These are phyloP conservation scores for Nomia melanderi DNA, from an alignment of 1,140 invertebrate genomes.

Conservation along the genomic window DNA sequence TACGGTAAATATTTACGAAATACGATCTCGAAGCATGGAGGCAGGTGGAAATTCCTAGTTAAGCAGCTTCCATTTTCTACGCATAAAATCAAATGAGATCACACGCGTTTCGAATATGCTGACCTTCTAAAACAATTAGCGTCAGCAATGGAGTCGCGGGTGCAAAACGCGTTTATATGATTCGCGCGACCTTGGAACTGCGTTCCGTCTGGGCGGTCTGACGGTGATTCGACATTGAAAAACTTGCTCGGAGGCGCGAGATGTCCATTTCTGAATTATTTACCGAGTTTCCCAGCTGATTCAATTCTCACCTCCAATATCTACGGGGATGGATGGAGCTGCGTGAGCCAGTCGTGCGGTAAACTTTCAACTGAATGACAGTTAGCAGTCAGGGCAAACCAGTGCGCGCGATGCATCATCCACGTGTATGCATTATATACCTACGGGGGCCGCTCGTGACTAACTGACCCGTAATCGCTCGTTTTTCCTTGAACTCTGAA, in stretches of 20 bases:
- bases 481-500: slow-evolving; percentile 4
- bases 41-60: no score
- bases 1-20: no score
- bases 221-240: neutral
- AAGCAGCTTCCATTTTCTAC: neutral
- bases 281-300: neutral
- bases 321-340: neutral
- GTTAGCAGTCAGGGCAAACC: neutral
- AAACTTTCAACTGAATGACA: slow-evolving; percentile 5
- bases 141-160: neutral
- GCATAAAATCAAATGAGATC: neutral
- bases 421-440: neutral
- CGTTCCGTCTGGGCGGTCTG: no score
- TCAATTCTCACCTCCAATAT: neutral
- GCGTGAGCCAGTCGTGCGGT: neutral
- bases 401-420: neutral
- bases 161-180: neutral
- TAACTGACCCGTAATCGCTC: no score
- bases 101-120: neutral
- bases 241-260: neutral
- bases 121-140: neutral
- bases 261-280: slow-evolving; percentile 14
- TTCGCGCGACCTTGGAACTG: neutral
- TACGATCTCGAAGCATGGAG: no score
- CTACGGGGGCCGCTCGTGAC: neutral